Evolutionary conservation across 2,797 vertebrate species (phyloP).

Genomic region (Gallinago nigripennis): DNA sequence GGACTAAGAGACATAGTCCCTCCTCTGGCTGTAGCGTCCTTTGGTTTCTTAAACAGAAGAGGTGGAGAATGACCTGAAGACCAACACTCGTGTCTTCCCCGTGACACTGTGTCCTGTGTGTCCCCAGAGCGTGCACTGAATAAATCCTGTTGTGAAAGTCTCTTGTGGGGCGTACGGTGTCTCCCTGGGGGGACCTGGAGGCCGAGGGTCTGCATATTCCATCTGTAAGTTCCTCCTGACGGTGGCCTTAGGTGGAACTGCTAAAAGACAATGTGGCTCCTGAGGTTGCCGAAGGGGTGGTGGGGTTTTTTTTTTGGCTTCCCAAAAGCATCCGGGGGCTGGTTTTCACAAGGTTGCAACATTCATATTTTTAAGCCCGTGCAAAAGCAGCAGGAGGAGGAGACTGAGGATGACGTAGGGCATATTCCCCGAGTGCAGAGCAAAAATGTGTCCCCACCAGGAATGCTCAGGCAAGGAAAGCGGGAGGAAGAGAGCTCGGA

Average conservation of each 20-base stretch:
- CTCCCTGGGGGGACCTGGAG: background rate
- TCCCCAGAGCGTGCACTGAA: conserved; percentile 35
- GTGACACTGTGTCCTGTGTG: background rate
- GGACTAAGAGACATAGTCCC: background rate
- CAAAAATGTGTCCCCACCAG: background rate
- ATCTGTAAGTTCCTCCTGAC: background rate
- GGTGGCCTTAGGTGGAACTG: background rate
- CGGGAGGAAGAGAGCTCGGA: background rate
- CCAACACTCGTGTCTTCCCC: background rate
- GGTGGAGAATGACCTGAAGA: background rate
- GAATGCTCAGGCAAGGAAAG: background rate
- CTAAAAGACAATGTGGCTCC: background rate
- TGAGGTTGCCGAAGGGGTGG: background rate
- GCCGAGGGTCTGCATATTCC: background rate
- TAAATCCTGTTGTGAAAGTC: conserved; percentile 50
- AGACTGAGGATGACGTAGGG: background rate
- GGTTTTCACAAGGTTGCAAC: background rate
- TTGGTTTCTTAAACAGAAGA: background rate
- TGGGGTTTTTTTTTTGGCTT: background rate
- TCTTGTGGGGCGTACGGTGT: background rate
- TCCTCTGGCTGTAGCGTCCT: background rate
- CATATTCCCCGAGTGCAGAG: background rate
- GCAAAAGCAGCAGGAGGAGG: background rate
- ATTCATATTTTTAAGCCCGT: background rate
- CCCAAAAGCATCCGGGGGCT: background rate